Conservation (phyloP, 2,113 vertebrate genomes). For the Paracyprichromis sp. region DNA sequence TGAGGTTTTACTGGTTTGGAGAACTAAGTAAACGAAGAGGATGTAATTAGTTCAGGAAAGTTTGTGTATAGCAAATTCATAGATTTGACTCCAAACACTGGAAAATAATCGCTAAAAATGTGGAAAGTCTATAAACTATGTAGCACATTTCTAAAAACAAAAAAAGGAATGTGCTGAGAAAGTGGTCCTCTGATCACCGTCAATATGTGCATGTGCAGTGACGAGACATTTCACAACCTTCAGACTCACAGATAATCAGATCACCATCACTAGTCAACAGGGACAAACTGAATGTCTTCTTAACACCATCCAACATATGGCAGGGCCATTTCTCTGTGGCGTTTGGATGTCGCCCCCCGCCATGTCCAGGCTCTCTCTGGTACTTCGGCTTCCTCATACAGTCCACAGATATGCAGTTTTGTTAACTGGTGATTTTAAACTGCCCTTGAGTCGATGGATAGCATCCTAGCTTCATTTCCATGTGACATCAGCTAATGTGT, state of each 20-base stretch:
- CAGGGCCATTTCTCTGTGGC: background rate
- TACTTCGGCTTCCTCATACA: rapidly evolving
- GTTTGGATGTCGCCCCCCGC: rapidly evolving
- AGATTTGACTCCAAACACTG: background rate
- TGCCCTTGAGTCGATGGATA: background rate
- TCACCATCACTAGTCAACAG: background rate
- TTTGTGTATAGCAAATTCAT: background rate
- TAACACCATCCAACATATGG: background rate
- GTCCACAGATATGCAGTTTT: background rate
- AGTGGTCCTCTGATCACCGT: background rate
- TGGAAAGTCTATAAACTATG: background rate
- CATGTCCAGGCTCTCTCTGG: background rate
- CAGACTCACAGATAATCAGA: background rate
- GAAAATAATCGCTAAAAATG: background rate
- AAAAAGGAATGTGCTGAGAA: background rate
- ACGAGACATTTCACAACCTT: background rate
- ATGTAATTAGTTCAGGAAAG: background rate
- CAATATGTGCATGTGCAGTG: background rate
- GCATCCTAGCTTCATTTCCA: background rate
- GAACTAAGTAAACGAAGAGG: background rate
- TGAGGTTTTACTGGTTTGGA: background rate
- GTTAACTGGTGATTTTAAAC: background rate
- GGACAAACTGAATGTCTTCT: background rate
- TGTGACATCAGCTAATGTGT: background rate
- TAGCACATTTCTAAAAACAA: background rate